Evolutionary conservation across 2,113 vertebrate genomes (phyloP).

Genomic region (Pteruthius melanotis): DNA sequence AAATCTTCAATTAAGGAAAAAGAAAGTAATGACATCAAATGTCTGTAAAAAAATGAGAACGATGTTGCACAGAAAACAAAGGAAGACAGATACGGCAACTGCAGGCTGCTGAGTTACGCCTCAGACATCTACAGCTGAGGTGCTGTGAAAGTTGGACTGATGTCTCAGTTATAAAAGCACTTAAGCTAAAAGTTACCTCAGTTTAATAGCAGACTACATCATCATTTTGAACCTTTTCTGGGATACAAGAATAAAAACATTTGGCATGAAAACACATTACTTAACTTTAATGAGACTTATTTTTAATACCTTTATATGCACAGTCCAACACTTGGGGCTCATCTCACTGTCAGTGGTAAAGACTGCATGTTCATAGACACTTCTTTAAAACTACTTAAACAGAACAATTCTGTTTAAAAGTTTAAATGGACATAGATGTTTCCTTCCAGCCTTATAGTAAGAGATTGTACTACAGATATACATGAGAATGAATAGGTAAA

Average conservation of each 20-base stretch:
- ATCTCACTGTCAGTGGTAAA: neutral
- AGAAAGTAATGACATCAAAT: neutral
- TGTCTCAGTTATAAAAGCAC: neutral
- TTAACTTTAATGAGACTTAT: neutral
- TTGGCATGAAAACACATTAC: neutral
- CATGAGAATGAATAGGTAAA: neutral
- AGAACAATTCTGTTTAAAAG: neutral
- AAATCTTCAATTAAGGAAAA: neutral
- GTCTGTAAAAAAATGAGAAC: neutral
- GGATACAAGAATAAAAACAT: neutral
- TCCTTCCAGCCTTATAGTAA: neutral
- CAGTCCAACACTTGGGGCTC: neutral
- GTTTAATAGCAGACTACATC: neutral
- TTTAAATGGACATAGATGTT: neutral
- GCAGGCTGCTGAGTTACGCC: neutral
- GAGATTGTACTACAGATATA: accelerated
- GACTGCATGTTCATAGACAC: neutral
- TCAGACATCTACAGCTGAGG: neutral
- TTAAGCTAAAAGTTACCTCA: neutral
- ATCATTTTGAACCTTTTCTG: neutral
- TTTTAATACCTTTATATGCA: neutral
- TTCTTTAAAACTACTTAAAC: neutral
- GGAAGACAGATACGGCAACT: neutral
- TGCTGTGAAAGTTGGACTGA: neutral
- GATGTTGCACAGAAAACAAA: neutral